Evolutionary conservation across 2,113 vertebrate genomes (phyloP).

Genomic region (Gopherus flavomarginatus): DNA sequence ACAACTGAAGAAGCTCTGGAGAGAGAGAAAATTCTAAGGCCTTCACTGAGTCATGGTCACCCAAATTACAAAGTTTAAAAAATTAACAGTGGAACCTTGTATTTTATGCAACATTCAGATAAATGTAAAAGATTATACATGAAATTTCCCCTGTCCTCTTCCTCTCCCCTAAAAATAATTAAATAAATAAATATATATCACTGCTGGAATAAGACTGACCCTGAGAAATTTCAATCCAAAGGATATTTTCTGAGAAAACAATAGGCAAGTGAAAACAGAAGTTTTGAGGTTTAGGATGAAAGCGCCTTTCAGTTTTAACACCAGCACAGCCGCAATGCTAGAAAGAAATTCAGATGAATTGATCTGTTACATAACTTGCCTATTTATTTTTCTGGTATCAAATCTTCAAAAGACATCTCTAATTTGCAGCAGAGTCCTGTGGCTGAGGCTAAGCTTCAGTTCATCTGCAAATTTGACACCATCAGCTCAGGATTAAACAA

Average conservation of each 20-base stretch:
- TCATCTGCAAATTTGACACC: too few relatives aligned
- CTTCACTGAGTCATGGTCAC: background rate
- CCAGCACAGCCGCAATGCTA: background rate
- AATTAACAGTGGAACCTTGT: background rate
- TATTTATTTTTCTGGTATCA: background rate
- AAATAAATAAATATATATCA: background rate
- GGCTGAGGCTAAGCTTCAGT: too few relatives aligned
- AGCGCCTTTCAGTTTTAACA: background rate
- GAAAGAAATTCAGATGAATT: background rate
- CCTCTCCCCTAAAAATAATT: background rate
- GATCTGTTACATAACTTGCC: rapidly evolving
- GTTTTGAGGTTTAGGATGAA: background rate
- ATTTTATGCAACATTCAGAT: background rate
- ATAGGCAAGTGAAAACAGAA: background rate
- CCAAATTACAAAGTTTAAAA: background rate
- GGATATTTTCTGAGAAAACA: background rate
- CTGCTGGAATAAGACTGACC: background rate
- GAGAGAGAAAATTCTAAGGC: background rate
- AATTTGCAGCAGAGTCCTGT: constrained; percentile 1
- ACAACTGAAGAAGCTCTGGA: too few relatives aligned
- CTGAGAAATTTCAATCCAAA: background rate
- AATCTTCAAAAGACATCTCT: background rate
- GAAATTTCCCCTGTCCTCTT: background rate
- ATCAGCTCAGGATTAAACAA: too few relatives aligned
- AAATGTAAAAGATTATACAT: background rate